Base-by-base conservation (phyloP, 2,888 invertebrate genomes). In the Melitaea athalia region DNA sequence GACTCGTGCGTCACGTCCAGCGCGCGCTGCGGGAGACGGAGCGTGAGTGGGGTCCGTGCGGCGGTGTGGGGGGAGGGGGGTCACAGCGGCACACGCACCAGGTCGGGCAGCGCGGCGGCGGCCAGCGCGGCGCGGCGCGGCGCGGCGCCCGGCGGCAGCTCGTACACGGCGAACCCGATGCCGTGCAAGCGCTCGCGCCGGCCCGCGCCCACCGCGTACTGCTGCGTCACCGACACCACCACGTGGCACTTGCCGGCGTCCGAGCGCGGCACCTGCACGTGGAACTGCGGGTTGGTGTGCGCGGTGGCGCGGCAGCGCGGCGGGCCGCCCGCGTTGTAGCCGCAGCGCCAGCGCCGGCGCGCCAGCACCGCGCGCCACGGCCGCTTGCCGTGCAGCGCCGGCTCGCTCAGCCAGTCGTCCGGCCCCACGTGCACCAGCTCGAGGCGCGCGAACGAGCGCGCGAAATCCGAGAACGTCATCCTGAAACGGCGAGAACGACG, bases 391-490 rank as follows among this genome's bases (percentile, higher is more conserved):
- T 94, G 95, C 75, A 95, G 90, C 47, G 95, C 94, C 17, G 94
- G 93, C 84, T 95, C 95, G 76, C 92, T 85, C 94, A 95, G 93
- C 95, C 96, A 95, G 84, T 95, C 95, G 82, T 96, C 96, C 14
- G 96, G 96, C 11, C 95, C 96, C 74, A 96, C 94, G 83, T 96
- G 96, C 74, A 96, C 95, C 78, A 96, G 91, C 85, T 95, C 95
- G 75, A 95, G 88, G 78, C 95, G 94, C 3, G 94, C 94, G 88
- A 96, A 96, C 81, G 94, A 93, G 15, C 91, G 85, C 62, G 94
- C 93, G 85, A 96, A 95, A 81, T 96, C 96, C 63, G 93, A 94
- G 82, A 96, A 94, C 15, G 95, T 94, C 95, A 96, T 95, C 95
- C 95, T 95, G 85, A 64, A 75, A 74, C 45, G 15, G 1, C 38